Percentiles rank a stretch among this genome's conserved stretches.
phyloP scores from a whole-genome alignment of 2,797 vertebrate species.

The Potorous gilbertii region DNA sequence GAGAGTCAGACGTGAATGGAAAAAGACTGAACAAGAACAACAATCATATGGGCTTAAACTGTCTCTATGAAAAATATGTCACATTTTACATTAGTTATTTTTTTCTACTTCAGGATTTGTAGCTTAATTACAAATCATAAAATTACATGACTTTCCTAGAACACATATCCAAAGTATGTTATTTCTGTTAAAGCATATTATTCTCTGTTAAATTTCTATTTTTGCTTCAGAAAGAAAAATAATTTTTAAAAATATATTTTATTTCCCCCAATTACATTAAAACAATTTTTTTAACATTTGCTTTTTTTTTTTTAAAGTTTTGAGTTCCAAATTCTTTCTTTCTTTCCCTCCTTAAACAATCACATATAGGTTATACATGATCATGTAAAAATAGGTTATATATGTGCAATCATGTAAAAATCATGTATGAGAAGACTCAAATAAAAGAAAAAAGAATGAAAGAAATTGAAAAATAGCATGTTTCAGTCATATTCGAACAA shows the following conservation, averaged over 20 bases:
- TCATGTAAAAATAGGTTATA: background rate
- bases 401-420: background rate
- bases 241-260: background rate
- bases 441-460: background rate
- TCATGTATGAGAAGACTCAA: background rate
- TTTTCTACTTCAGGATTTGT: background rate
- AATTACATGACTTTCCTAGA: background rate
- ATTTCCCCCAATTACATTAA: background rate
- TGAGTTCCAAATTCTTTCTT: too few relatives aligned
- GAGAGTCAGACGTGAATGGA: too few relatives aligned
- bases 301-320: too few relatives aligned
- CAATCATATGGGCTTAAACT: too few relatives aligned
- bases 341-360: background rate
- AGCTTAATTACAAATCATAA: background rate
- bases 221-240: conserved; percentile 4
- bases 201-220: background rate
- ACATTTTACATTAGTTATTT: background rate
- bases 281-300: background rate
- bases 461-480: background rate
- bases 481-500: background rate
- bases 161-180: background rate
- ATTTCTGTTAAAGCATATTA: conserved; percentile 6
- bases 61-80: background rate
- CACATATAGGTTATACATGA: background rate
- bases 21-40: too few relatives aligned